Evolutionary conservation across 1,140 invertebrate species (phyloP), one percentile per base, ranked within the genome.

Genomic region (Ephestia elutella): DNA sequence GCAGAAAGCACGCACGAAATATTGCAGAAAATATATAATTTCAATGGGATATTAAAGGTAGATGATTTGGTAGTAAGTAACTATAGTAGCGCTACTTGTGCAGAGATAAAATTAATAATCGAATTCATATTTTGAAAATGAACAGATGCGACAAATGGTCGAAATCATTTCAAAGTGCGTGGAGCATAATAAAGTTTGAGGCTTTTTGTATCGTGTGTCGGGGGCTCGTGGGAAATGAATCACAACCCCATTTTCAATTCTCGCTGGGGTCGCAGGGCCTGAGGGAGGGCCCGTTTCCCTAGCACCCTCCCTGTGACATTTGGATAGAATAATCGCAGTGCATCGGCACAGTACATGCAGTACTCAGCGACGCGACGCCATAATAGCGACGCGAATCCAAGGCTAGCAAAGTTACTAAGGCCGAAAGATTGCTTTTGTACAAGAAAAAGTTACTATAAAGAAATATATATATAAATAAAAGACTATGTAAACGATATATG

Each of bases 171-270:
- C 51, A 54, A 54, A 68, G 66, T 70, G 59, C 63, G 54, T 75
- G 71, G 62, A 73, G 65, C 61, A 68, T 78, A 76, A 77, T 82
- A 80, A 65, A 75, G 74, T 82, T 78, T 66, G 71, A 73, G 69
- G 71, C 70, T 77, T 82, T 77, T 71, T 67, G 65, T 66, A 65
- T 74, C 65, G 67, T 62, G 67, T 63, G 65, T 68, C 71, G 70
- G 71, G 77, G 73, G 75, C 71, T 81, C 76, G 81, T 85, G 81
- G 75, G 85, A 87, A 87, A 85, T 86, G 85, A 87, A 85, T 87
- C 85, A 87, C 82, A 85, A 87, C 82, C 85, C 85, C 78, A 84
- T 87, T 87, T 84, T 80, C 80, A 86, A 82, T 86, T 84, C 76
- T 70, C 59, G 65, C 68, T 78, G 61, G 80, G 79, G 78, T 80